Evolutionary conservation across 2,797 vertebrate species (phyloP).

Genomic region (Bovichtus diacanthus): DNA sequence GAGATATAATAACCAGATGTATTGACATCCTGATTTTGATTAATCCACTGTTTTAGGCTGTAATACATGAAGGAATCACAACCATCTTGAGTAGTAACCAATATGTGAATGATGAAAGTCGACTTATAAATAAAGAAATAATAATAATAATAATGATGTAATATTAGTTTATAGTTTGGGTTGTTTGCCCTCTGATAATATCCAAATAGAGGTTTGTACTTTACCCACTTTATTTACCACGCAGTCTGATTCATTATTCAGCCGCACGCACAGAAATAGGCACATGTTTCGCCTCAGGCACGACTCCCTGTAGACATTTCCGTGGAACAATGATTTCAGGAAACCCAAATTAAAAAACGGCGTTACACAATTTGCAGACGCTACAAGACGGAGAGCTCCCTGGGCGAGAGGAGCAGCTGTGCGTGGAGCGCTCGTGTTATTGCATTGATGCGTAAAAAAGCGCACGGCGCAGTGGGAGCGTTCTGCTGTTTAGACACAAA

Average conservation of each 20-base stretch:
- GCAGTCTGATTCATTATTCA: constrained; percentile 24
- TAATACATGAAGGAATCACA: background rate
- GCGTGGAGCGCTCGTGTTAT: constrained; percentile 61
- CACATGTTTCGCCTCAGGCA: constrained; percentile 31
- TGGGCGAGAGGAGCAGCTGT: constrained; percentile 80
- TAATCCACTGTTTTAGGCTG: background rate
- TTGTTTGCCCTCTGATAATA: constrained; percentile 9
- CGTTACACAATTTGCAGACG: constrained; percentile 24
- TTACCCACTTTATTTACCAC: constrained; percentile 26
- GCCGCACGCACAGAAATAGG: constrained; percentile 20
- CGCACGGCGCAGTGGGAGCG: constrained; percentile 66
- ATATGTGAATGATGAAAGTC: background rate
- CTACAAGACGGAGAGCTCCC: constrained; percentile 59
- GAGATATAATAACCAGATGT: background rate
- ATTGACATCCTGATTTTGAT: background rate
- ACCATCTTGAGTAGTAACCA: constrained; percentile 7
- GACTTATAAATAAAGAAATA: background rate
- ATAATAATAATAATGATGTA: background rate
- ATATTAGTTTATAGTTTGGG: background rate
- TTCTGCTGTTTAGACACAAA: constrained; percentile 34
- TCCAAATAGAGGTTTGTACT: background rate
- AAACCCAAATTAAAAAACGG: constrained; percentile 45
- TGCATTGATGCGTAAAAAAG: constrained; percentile 77
- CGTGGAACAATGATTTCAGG: constrained; percentile 43
- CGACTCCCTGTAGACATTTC: constrained; percentile 36